These are phyloP conservation scores for Spilogale gracilis DNA, from an alignment of 2,113 vertebrate genomes.

Conservation along the genomic window DNA sequence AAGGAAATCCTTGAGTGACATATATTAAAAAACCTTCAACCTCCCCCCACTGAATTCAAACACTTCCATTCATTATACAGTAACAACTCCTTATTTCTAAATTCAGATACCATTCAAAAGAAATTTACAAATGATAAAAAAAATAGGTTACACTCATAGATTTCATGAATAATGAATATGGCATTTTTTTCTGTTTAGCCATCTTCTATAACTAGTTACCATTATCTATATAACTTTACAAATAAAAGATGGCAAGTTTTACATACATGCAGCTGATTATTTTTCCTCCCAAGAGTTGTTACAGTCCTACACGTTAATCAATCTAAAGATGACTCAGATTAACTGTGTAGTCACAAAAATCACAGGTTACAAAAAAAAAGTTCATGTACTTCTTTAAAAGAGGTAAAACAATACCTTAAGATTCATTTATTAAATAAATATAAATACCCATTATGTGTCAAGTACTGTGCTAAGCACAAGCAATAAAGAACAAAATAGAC, in stretches of 20 bases:
- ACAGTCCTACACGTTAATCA: not conserved
- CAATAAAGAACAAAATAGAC: not conserved
- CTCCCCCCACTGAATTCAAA: not conserved
- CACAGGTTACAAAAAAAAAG: not conserved
- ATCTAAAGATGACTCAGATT: not conserved
- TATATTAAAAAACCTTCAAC: not conserved
- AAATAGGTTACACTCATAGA: not conserved
- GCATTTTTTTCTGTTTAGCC: not conserved
- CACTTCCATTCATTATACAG: not conserved
- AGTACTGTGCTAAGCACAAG: conserved; percentile 8
- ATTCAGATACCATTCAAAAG: conserved; percentile 21
- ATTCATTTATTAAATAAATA: not conserved
- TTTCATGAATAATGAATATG: not conserved
- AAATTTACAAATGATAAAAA: conserved; percentile 12
- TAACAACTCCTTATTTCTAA: conserved; percentile 12
- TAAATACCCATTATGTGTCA: not conserved
- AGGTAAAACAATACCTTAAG: not conserved
- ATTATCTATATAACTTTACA: conserved; percentile 24
- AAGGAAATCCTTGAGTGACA: not conserved
- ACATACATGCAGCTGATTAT: not conserved
- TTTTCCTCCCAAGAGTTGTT: not conserved
- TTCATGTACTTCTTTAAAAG: not conserved
- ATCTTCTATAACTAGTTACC: not conserved
- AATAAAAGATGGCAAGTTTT: not conserved
- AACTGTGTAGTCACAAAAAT: not conserved